Base-by-base conservation (phyloP, 2,888 invertebrate species). In the Euphydryas editha region DNA sequence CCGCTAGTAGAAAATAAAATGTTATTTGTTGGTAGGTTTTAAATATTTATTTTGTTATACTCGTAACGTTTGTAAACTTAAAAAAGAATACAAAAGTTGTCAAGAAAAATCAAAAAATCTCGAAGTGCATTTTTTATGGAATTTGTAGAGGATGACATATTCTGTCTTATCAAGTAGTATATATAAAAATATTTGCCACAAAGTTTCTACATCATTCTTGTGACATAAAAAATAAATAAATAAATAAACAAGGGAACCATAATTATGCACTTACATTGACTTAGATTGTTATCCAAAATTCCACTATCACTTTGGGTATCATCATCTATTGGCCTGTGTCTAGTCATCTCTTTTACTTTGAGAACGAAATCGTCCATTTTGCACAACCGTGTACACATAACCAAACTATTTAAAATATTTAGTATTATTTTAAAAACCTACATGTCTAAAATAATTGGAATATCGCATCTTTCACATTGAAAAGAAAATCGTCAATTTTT, bases 251-350 rank as follows among this genome's bases (percentile, higher is more conserved):
- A 44, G 15, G 5, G 3, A 44, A 44, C 21, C 8, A 18, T 65
- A 55, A 68, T 70, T 68, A 72, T 69, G 66, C 59, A 89, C 90
- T 90, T 81, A 90, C 90, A 78, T 70, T 75, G 72, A 57, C 74
- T 78, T 54, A 78, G 78, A 59, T 77, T 78, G 62, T 75, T 79
- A 70, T 90, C 89, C 80, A 90, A 66, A 65, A 79, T 74, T 62
- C 86, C 92, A 70, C 85, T 85, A 71, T 92, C 91, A 77, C 92
- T 92, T 73, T 76, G 85, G 8, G 88, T 90, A 69, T 91, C 92
- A 72, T 92, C 91, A 68, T 92, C 87, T 70, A 91, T 84, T 56
- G 91, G 91, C 64, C 91, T 84, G 64, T 81, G 90, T 70, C 83
- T 85, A 21, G 75, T 70, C 75, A 78, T 86, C 44, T 75, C 73